phyloP scores from a whole-genome alignment of 2,113 vertebrate species.

The Azemiops feae region DNA sequence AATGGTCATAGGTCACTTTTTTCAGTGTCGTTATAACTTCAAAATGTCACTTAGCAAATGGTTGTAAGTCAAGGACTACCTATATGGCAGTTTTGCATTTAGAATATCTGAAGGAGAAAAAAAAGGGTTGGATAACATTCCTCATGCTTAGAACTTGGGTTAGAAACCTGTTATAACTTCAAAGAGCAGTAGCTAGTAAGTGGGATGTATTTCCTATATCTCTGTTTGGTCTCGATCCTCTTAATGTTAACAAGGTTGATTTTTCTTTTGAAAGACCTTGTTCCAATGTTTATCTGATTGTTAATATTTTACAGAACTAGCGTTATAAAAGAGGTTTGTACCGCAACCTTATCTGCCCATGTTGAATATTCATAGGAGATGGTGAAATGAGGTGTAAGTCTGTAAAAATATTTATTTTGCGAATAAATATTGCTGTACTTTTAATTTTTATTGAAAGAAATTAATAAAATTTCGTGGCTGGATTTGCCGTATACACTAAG shows the following conservation, averaged over 20 bases:
- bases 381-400: constrained; percentile 4
- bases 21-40: too few relatives aligned
- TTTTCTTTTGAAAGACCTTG: constrained; percentile 12
- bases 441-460: not conserved
- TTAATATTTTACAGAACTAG: constrained; percentile 77
- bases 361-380: constrained; percentile 17
- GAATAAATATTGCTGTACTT: not conserved
- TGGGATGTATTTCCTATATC: constrained; percentile 14
- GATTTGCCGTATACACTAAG: not conserved
- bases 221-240: constrained; percentile 16
- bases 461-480: not conserved
- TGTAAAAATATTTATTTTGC: not conserved
- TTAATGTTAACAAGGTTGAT: constrained; percentile 55
- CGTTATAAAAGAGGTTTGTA: constrained; percentile 47
- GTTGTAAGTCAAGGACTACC: not conserved
- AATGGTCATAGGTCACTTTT: not conserved
- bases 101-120: not conserved
- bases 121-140: not conserved
- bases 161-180: not conserved
- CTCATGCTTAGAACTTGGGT: not conserved
- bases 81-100: not conserved
- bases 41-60: not conserved
- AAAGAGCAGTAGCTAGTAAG: not conserved
- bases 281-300: constrained; percentile 73
- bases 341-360: constrained; percentile 44